Evolutionary conservation across 1,140 invertebrate genomes (phyloP), one percentile per base, ranked within the genome.

Genomic region (Saccostrea echinata): DNA sequence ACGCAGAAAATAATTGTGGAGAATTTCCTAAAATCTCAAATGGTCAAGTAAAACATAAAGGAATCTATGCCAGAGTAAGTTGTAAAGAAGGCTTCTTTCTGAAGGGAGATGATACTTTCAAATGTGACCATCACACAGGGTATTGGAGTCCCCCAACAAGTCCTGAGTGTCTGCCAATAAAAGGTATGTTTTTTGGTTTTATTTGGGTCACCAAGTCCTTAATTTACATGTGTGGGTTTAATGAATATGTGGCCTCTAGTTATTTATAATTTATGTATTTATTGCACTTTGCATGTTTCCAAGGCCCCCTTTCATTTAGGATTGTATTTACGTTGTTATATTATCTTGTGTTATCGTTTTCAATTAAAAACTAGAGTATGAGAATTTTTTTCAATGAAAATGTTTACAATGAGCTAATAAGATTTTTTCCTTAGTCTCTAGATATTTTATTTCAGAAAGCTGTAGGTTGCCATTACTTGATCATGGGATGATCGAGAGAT

Each of bases 71-170:
- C n/a, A 27, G 33, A 52, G 80, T 86, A 61, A 80, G 55, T 13
- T 93, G 93, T 88, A 82, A 92, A 21, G 43, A 86, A 51, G 92
- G 93, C 11, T 93, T 90, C 76, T 86, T 85, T 43, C 61, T 93
- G 57, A 71, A 89, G 13, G 93, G 93, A 1, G 55, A 90, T 21
- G 81, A 83, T 13, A 92, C 87, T 33, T 84, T 91, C 52, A 90
- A 84, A 35, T 94, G 93, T 91, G 64, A 86, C 64, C 80, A 91
- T 30, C 68, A 30, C 24, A 30, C 68, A 76, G 68, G 68, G 89
- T 80, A 87, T 24, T 94, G 93, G 93, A 84, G 85, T 35, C 92
- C 91, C 30, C 27, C 86, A 3, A 89, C 68, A 33, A 76, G 27
- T 12, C 27, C 27, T 6, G 3, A 27, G 0, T 76, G 68, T 30